Conservation (phyloP, 2,113 vertebrate genomes). For the Zeus faber region DNA sequence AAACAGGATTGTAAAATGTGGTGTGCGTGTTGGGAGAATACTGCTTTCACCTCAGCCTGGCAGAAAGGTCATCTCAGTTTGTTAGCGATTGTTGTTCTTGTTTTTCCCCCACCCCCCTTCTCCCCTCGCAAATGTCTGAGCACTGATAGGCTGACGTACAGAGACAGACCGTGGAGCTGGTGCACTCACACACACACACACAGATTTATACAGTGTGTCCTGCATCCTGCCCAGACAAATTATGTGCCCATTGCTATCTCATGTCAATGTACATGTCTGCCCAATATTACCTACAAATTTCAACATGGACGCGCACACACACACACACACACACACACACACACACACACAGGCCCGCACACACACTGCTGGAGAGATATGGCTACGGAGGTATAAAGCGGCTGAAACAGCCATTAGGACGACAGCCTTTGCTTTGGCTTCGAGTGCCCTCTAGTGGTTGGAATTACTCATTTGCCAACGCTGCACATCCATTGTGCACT, state of each 20-base stretch:
- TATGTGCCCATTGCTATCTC: slow-evolving; percentile 33
- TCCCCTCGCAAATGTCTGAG: slow-evolving; percentile 49
- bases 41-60: too few relatives aligned
- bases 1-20: background rate
- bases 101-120: slow-evolving; percentile 26
- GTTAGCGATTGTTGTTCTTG: slow-evolving; percentile 38
- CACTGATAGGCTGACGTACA: slow-evolving; percentile 64
- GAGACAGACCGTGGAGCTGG: slow-evolving; percentile 50
- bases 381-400: slow-evolving; percentile 45
- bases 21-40: too few relatives aligned
- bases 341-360: slow-evolving; percentile 9
- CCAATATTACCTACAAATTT: slow-evolving; percentile 44
- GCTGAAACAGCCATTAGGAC: slow-evolving; percentile 25
- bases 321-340: slow-evolving; percentile 22
- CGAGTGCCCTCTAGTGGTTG: slow-evolving; percentile 76
- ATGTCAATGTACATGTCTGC: slow-evolving; percentile 28
- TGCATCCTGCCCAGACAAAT: slow-evolving; percentile 24
- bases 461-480: slow-evolving; percentile 3
- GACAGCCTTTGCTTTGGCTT: slow-evolving; percentile 60
- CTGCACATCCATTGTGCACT: background rate
- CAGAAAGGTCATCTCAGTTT: too few relatives aligned
- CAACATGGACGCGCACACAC: slow-evolving; percentile 35
- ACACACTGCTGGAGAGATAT: slow-evolving; percentile 42
- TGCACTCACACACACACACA: slow-evolving; percentile 35
- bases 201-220: slow-evolving; percentile 9